Conservation (phyloP, 1,140 invertebrate genomes). For the Ephestia elutella region DNA sequence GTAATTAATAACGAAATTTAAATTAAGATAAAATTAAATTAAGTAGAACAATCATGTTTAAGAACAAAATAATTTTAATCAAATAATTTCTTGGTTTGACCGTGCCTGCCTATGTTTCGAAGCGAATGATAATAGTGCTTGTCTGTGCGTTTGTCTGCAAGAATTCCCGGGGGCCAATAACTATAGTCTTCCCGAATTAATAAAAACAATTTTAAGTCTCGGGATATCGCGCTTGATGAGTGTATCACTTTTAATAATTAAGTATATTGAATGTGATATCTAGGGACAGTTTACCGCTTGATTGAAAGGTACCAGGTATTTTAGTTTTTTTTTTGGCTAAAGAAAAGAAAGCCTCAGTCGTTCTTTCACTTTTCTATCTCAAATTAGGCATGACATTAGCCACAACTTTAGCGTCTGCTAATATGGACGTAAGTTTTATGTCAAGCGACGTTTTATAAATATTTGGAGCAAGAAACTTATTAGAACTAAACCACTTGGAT, state of each 20-base stretch:
- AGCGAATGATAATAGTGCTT: background rate
- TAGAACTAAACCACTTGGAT: too few relatives aligned
- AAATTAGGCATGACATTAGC: too few relatives aligned
- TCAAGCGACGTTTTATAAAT: too few relatives aligned
- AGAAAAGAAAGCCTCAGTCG: too few relatives aligned
- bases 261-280: background rate
- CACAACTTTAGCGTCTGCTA: too few relatives aligned
- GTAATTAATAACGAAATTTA: too few relatives aligned
- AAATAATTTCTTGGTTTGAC: background rate
- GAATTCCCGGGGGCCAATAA: slow-evolving; percentile 49
- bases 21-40: too few relatives aligned
- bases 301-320: background rate
- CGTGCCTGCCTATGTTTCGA: background rate
- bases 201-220: slow-evolving; percentile 3
- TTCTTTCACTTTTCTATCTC: too few relatives aligned
- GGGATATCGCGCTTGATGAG: background rate
- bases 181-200: slow-evolving; percentile 46
- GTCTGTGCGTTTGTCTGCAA: slow-evolving; percentile 18
- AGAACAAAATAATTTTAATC: background rate
- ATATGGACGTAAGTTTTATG: too few relatives aligned
- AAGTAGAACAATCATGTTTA: too few relatives aligned
- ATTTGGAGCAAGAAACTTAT: too few relatives aligned
- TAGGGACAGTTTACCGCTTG: background rate
- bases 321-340: background rate
- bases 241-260: background rate